Conservation (phyloP, 2,113 vertebrate species). For the Microcebus griseorufus region DNA sequence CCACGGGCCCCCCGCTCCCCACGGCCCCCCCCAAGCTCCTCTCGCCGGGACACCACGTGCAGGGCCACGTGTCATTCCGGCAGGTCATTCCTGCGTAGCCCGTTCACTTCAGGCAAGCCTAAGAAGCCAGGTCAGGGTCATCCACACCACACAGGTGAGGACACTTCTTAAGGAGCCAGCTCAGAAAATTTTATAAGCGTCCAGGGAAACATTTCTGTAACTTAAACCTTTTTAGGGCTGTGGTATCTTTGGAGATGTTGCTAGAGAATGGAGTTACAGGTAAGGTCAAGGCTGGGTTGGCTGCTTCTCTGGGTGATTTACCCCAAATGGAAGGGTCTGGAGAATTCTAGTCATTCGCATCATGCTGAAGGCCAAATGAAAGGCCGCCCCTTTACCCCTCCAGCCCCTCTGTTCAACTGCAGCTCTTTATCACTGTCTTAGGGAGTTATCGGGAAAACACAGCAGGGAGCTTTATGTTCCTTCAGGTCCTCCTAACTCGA, state of each 20-base stretch:
- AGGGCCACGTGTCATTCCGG: background rate
- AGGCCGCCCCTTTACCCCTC: background rate
- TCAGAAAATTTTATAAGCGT: background rate
- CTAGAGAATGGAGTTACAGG: background rate
- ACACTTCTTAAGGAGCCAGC: background rate
- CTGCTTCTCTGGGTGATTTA: background rate
- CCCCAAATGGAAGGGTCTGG: background rate
- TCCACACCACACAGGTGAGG: background rate
- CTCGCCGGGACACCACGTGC: fast-evolving
- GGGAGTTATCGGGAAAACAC: background rate
- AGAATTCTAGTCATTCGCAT: background rate
- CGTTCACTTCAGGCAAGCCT: background rate
- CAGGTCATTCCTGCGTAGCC: background rate
- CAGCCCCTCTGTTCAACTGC: background rate
- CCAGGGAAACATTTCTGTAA: background rate
- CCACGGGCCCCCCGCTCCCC: too few relatives aligned
- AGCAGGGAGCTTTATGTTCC: conserved; percentile 22
- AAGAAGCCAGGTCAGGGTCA: background rate
- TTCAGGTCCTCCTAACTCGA: conserved; percentile 64
- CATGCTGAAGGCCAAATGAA: background rate
- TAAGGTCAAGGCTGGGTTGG: background rate
- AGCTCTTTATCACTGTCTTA: background rate
- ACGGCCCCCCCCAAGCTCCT: too few relatives aligned
- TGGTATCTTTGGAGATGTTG: background rate
- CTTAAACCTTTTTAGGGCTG: background rate